Conservation (phyloP, 64 coral and sea anemone genomes). For the Montipora capricornis region DNA sequence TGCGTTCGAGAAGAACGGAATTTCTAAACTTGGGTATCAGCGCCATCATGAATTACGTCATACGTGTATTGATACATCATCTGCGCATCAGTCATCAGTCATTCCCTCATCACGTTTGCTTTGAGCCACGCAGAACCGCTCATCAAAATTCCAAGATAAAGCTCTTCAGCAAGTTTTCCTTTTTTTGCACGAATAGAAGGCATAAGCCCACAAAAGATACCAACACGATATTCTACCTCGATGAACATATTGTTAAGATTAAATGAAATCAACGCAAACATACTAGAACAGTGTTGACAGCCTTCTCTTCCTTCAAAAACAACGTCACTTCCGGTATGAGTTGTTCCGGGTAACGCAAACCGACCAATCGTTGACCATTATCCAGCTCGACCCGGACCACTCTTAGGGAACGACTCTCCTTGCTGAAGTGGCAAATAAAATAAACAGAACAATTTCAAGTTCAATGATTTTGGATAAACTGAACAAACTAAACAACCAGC, state of each 20-base stretch:
- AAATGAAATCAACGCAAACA: background rate
- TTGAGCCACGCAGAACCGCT: too few relatives aligned
- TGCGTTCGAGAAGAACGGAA: too few relatives aligned
- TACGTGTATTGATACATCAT: too few relatives aligned
- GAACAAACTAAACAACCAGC: background rate
- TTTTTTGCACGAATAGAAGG: too few relatives aligned
- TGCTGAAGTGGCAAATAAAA: constrained; percentile 35
- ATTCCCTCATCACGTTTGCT: too few relatives aligned
- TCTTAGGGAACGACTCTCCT: constrained; percentile 88
- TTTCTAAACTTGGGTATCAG: too few relatives aligned
- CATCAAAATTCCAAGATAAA: too few relatives aligned
- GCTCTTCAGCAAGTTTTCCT: too few relatives aligned
- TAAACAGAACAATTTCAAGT: background rate
- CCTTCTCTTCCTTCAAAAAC: constrained; percentile 84
- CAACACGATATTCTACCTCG: too few relatives aligned
- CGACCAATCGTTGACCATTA: constrained; percentile 96
- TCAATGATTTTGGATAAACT: background rate
- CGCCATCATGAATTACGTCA: too few relatives aligned
- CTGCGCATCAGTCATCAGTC: too few relatives aligned
- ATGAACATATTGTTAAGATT: background rate
- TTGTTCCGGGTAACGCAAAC: constrained; percentile 93
- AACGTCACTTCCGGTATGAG: constrained; percentile 88
- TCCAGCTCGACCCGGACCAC: constrained; percentile 95
- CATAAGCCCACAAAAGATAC: too few relatives aligned
- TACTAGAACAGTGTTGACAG: constrained; percentile 70